phyloP scores from a whole-genome alignment of 2,797 vertebrate genomes.

The Gobio occitaniae region DNA sequence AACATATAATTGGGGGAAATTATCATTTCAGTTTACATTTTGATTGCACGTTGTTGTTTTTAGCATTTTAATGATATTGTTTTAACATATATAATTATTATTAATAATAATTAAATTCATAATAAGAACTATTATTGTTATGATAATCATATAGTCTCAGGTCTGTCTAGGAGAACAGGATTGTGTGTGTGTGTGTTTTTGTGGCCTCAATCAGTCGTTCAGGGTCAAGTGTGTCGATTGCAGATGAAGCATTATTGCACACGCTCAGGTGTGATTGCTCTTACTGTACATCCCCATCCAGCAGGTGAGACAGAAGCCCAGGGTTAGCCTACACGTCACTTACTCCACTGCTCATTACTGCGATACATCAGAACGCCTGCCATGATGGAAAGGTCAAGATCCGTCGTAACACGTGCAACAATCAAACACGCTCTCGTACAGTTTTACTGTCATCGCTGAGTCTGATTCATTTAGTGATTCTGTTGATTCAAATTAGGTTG shows the following conservation, averaged over 20 bases:
- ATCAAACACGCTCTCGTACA: background rate
- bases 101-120: background rate
- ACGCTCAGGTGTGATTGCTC: background rate
- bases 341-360: background rate
- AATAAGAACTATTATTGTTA: background rate
- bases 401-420: background rate
- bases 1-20: background rate
- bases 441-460: background rate
- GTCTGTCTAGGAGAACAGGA: background rate
- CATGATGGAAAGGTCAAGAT: background rate
- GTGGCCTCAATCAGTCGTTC: background rate
- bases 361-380: background rate
- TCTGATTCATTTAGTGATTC: background rate
- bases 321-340: background rate
- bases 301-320: background rate
- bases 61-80: background rate
- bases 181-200: background rate
- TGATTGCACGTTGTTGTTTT: background rate
- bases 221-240: background rate
- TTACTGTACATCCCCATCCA: background rate
- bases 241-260: background rate
- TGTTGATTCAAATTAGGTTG: background rate
- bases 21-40: background rate
- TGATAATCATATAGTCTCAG: no score
- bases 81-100: background rate